Evolutionary conservation across 2,888 invertebrate genomes (phyloP), one percentile per base, ranked within the genome.

Genomic region (Drosophila neotestacea): DNA sequence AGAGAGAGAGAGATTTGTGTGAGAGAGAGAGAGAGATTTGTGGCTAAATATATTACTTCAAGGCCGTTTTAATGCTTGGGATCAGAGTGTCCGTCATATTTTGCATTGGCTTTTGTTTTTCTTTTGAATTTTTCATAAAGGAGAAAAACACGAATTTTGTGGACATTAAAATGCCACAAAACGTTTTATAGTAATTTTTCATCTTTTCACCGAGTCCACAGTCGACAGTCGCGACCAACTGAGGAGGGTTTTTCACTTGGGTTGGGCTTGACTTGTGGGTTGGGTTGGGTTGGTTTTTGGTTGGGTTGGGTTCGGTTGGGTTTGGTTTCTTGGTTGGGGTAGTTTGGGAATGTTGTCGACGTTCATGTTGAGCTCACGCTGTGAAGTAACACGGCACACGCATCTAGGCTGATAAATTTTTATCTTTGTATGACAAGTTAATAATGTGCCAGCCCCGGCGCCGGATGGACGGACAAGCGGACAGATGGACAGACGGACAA

Each of bases 391-490:
- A 72, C 73, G 72, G 65, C 65, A 52, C 72, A 79, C 84, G 80
- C 77, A 84, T 81, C 79, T 85, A 75, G 60, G 82, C 83, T 86
- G 85, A 91, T 89, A 87, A 83, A 90, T 90, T 89, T 87, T 89
- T 90, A 90, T 90, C 85, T 84, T 74, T 79, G 83, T 87, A 90
- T 91, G 91, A 91, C 91, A 91, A 85, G 86, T 87, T 91, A 89
- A 91, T 91, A 90, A 88, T 85, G 86, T 76, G 73, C 76, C 77
- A 73, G 73, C 66, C 73, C 73, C 77, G 77, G 76, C 81, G 78
- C 69, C 82, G 69, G 48, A 34, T 38, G 34, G 54, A 62, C 52
- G 48, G 5, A 59, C 30, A 4, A 11, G 41, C 11, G 11, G 28
- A 13, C 47, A 2, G 47, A 13, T 16, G 32, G 39, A 16, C 11